These are phyloP conservation scores for Blastomussa wellsi DNA, from an alignment of 92 coral and sea anemone species.

Conservation along the genomic window DNA sequence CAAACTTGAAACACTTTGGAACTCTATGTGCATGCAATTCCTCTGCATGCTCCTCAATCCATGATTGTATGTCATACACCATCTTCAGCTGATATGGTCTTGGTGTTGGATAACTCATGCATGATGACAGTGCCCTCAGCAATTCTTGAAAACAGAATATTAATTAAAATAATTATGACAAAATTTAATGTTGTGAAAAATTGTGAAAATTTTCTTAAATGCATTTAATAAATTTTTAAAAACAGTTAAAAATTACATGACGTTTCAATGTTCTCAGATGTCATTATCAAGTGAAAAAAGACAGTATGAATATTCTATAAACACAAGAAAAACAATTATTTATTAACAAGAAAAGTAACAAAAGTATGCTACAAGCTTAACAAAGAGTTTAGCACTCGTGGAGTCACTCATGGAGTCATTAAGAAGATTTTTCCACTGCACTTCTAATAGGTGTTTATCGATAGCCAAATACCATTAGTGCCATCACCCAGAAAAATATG, in stretches of 20 bases:
- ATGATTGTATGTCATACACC: constrained; percentile 43
- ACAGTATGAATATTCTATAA: too few species aligned
- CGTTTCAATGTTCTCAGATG: too few species aligned
- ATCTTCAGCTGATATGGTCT: constrained; percentile 29
- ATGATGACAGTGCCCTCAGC: constrained; percentile 39
- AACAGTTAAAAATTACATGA: too few species aligned
- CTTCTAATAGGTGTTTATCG: too few species aligned
- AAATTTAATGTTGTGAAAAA: too few species aligned
- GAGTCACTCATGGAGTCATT: too few species aligned
- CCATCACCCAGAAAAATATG: too few species aligned
- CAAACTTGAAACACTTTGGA: constrained; percentile 63
- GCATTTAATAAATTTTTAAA: not conserved
- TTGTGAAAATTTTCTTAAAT: not conserved
- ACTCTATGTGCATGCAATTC: constrained; percentile 43
- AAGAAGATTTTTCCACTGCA: too few species aligned
- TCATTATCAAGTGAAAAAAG: too few species aligned
- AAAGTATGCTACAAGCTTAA: not conserved
- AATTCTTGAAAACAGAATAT: constrained; percentile 33
- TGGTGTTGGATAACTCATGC: constrained; percentile 45
- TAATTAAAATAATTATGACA: too few species aligned
- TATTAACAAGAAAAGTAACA: not conserved
- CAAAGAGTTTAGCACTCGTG: too few species aligned
- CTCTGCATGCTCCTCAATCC: constrained; percentile 40
- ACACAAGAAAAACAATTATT: not conserved
- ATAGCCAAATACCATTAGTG: too few species aligned